Evolutionary conservation across 2,797 vertebrate species (phyloP).

Genomic region (Silurus aristotelis): DNA sequence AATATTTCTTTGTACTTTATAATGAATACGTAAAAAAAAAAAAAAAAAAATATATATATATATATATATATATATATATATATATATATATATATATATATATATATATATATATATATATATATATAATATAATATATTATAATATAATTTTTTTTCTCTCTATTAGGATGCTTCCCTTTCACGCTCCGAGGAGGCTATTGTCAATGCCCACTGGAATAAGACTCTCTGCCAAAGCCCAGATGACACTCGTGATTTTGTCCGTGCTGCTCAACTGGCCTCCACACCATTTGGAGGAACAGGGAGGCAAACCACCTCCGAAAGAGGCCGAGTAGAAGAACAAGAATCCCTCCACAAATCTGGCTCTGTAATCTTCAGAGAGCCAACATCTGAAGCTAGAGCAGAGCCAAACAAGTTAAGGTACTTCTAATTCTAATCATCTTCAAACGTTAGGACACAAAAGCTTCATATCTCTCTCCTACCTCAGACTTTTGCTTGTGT

Average conservation of each 20-base stretch:
- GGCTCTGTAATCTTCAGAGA: slow-evolving; percentile 51
- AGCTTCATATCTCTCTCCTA: background rate
- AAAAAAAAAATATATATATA: too few species aligned
- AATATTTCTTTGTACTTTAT: too few species aligned
- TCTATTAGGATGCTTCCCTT: slow-evolving; percentile 72
- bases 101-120: too few species aligned
- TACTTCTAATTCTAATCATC: slow-evolving; percentile 47
- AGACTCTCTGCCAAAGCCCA: slow-evolving; percentile 76
- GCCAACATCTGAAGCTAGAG: slow-evolving; percentile 45
- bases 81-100: too few species aligned
- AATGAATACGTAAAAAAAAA: too few species aligned
- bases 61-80: too few species aligned
- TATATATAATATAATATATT: too few species aligned
- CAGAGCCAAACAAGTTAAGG: slow-evolving; percentile 77
- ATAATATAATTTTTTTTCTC: background rate
- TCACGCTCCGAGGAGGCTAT: slow-evolving; percentile 78
- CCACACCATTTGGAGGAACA: slow-evolving; percentile 75
- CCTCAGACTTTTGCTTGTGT: background rate
- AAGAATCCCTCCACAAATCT: slow-evolving; percentile 30
- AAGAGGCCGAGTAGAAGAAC: slow-evolving; percentile 24
- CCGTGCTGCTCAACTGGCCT: slow-evolving; percentile 75
- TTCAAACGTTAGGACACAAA: background rate
- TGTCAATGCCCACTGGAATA: slow-evolving; percentile 73
- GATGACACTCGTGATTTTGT: slow-evolving; percentile 83
- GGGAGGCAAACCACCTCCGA: slow-evolving; percentile 61